These are phyloP conservation scores for Rotaria sp. DNA, from an alignment of 2,888 invertebrate species.

Conservation along the genomic window DNA sequence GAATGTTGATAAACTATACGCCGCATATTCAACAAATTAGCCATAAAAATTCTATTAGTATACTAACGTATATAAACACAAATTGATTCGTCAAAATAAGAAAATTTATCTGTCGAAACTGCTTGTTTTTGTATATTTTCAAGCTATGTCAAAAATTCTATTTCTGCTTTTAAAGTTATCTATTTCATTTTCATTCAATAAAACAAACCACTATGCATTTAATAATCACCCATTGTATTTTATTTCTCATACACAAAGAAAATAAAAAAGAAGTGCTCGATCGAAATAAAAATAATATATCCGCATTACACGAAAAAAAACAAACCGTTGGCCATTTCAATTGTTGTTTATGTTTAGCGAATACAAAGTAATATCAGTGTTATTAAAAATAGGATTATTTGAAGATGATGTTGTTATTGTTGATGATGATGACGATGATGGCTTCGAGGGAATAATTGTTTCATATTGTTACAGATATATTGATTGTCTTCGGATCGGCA, in stretches of 20 bases:
- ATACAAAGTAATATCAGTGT: neutral
- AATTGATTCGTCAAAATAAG: too few species aligned
- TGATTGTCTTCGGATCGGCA: neutral
- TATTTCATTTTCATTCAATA: neutral
- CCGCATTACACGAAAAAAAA: neutral
- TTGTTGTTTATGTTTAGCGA: neutral
- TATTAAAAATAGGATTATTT: neutral
- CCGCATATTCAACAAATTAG: too few species aligned
- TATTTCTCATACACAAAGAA: constrained; percentile 18
- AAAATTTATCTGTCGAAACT: too few species aligned
- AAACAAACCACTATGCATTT: neutral
- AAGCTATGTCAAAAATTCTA: too few species aligned
- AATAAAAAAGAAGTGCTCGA: neutral
- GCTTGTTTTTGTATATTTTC: too few species aligned
- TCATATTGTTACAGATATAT: neutral
- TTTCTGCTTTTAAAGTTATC: neutral
- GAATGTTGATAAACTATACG: too few species aligned
- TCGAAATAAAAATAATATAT: neutral
- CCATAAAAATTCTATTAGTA: too few species aligned
- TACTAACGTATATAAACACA: too few species aligned
- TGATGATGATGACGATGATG: neutral
- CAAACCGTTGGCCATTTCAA: neutral
- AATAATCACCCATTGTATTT: constrained; percentile 4
- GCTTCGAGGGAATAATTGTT: neutral
- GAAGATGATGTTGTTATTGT: neutral